Conservation (phyloP, 2,797 vertebrate genomes). For the Harpagifer antarcticus region DNA sequence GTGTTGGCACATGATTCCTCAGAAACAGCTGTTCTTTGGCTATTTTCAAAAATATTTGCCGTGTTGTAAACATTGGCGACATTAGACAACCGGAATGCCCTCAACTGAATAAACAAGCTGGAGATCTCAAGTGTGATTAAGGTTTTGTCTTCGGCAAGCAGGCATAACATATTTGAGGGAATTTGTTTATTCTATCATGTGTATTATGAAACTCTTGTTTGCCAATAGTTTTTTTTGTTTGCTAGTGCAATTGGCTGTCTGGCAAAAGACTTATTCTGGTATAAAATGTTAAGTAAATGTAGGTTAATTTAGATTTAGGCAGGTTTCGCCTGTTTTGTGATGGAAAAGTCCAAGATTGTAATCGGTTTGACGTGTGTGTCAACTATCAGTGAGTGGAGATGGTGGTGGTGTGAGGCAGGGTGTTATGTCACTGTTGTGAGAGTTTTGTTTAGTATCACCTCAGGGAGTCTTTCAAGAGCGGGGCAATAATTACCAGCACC, state of each 20-base stretch:
- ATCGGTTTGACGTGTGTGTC: constrained; percentile 25
- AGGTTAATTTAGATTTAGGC: constrained; percentile 21
- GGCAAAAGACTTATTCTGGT: too few relatives aligned
- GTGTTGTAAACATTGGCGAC: constrained; percentile 47
- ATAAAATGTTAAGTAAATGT: neutral
- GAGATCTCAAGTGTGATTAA: constrained; percentile 11
- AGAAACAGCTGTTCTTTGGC: constrained; percentile 53
- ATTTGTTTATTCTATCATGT: constrained; percentile 12
- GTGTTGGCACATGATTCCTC: constrained; percentile 42
- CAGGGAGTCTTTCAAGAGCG: constrained; percentile 1
- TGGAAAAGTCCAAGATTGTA: constrained; percentile 38
- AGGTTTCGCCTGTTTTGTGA: constrained; percentile 15
- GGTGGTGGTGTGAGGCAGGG: neutral
- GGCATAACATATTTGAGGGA: constrained; percentile 5
- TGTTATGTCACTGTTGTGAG: constrained; percentile 25
- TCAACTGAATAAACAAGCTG: constrained; percentile 65
- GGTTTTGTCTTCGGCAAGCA: constrained; percentile 6
- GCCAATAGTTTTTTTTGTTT: neutral
- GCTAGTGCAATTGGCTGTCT: neutral
- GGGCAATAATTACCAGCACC: neutral
- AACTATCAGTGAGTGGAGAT: constrained; percentile 30
- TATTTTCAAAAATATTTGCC: constrained; percentile 59
- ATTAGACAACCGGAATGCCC: constrained; percentile 37
- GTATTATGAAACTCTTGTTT: constrained; percentile 5
- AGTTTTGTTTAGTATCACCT: constrained; percentile 30